A percentile compares a stretch with the other conserved stretches of the same genome.
Conservation (phyloP, 2,888 invertebrate species). For the Phoenoteleia sp. region DNA sequence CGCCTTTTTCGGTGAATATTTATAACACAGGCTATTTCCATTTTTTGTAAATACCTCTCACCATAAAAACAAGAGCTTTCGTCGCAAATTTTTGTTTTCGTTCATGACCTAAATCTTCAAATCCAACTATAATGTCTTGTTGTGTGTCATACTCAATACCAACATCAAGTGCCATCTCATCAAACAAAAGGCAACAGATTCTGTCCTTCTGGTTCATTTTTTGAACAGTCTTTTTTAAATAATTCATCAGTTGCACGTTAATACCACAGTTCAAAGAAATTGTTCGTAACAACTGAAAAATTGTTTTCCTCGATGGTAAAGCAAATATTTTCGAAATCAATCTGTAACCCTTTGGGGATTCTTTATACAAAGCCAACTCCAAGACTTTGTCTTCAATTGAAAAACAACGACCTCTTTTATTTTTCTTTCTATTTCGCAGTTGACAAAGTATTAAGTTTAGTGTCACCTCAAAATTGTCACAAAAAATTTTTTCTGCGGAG, state of each 20-base stretch:
- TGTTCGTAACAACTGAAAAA: not conserved
- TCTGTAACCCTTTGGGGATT: slow-evolving; percentile 3
- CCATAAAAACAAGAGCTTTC: slow-evolving; percentile 15
- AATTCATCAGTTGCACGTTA: not conserved
- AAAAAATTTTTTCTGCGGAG: slow-evolving; percentile 56
- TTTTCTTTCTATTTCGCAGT: too few relatives aligned
- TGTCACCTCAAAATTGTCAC: too few relatives aligned
- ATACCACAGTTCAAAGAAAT: slow-evolving; percentile 3
- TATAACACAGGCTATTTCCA: slow-evolving; percentile 21
- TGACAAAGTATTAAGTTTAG: too few relatives aligned
- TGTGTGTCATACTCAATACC: not conserved
- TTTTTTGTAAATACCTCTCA: not conserved
- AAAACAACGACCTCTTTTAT: not conserved
- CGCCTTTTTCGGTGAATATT: too few relatives aligned
- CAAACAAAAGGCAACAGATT: slow-evolving; percentile 1
- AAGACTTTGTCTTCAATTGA: slow-evolving; percentile 3
- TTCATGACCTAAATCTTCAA: slow-evolving; percentile 2
- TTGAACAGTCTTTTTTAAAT: not conserved
- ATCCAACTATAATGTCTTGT: not conserved
- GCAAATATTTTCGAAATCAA: slow-evolving; percentile 4
- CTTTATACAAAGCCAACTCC: not conserved
- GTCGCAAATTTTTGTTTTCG: not conserved
- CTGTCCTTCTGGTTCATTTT: not conserved
- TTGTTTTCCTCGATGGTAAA: not conserved
- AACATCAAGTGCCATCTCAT: slow-evolving; percentile 12